Evolutionary conservation across 53 echinoderm and acorn worm genomes (phyloP).

Genomic region (Paracentrotus lividus): DNA sequence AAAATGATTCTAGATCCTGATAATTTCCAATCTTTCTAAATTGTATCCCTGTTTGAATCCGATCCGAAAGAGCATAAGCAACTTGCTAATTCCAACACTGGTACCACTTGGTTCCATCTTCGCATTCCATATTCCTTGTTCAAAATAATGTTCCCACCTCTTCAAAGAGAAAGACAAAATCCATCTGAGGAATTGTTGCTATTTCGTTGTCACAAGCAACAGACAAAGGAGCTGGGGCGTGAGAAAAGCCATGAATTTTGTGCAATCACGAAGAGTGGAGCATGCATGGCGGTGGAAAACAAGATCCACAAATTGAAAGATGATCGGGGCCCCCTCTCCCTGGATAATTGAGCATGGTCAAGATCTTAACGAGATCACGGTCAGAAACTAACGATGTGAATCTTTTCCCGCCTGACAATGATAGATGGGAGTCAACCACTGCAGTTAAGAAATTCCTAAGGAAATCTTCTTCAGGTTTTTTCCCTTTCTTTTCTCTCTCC

Average conservation of each 20-base stretch:
- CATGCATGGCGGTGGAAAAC: neutral
- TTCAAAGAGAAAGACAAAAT: neutral
- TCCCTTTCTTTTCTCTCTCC: neutral
- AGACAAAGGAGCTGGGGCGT: neutral
- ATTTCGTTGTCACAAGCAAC: neutral
- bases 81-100: neutral
- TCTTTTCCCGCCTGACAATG: constrained; percentile 21
- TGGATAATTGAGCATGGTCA: constrained; percentile 47
- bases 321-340: constrained; percentile 14
- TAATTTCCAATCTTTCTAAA: neutral
- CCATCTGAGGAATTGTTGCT: neutral
- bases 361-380: constrained; percentile 58
- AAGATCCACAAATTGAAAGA: constrained; percentile 46
- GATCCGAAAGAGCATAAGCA: neutral
- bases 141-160: neutral
- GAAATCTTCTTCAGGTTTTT: neutral
- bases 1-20: neutral
- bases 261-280: constrained; percentile 27
- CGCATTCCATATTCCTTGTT: neutral
- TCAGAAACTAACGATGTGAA: constrained; percentile 47
- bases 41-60: neutral
- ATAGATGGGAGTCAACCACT: constrained; percentile 8
- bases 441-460: neutral
- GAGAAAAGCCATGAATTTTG: neutral
- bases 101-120: neutral